Conservation (phyloP, 2,113 vertebrate genomes). For the Colinus virginianus region DNA sequence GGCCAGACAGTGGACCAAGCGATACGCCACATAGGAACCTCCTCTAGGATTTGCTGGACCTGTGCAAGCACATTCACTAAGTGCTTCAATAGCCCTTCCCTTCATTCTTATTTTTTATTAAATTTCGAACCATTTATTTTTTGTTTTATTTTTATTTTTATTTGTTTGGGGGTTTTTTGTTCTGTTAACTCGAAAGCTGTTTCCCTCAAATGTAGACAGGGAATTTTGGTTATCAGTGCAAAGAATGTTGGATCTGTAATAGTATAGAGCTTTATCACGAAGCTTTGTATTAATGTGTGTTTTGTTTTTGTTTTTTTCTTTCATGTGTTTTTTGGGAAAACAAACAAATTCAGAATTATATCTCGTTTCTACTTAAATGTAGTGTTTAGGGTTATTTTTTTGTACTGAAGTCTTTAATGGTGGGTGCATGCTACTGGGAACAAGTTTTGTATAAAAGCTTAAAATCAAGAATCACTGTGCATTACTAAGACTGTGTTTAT, state of each 20-base stretch:
- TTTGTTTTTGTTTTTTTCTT: conserved; percentile 61
- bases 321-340: conserved; percentile 79
- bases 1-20: conserved; percentile 97
- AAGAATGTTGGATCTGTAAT: conserved; percentile 87
- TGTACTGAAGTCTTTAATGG: conserved; percentile 89
- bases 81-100: conserved; percentile 89
- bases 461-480: conserved; percentile 87
- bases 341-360: conserved; percentile 87
- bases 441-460: conserved; percentile 89
- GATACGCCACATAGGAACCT: conserved; percentile 91
- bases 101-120: conserved; percentile 81
- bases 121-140: conserved; percentile 81
- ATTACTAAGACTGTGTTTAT: conserved; percentile 86
- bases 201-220: conserved; percentile 83
- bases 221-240: conserved; percentile 87
- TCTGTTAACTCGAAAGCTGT: conserved; percentile 91
- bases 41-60: conserved; percentile 78
- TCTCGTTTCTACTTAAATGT: conserved; percentile 86
- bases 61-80: conserved; percentile 98
- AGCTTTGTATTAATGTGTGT: conserved; percentile 90
- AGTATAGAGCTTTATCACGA: conserved; percentile 90
- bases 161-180: conserved; percentile 44
- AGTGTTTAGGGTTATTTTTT: conserved; percentile 85
- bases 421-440: conserved; percentile 95
- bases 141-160: conserved; percentile 45